These are phyloP conservation scores for Falco naumanni DNA, from an alignment of 2,797 vertebrate genomes.

Conservation along the genomic window DNA sequence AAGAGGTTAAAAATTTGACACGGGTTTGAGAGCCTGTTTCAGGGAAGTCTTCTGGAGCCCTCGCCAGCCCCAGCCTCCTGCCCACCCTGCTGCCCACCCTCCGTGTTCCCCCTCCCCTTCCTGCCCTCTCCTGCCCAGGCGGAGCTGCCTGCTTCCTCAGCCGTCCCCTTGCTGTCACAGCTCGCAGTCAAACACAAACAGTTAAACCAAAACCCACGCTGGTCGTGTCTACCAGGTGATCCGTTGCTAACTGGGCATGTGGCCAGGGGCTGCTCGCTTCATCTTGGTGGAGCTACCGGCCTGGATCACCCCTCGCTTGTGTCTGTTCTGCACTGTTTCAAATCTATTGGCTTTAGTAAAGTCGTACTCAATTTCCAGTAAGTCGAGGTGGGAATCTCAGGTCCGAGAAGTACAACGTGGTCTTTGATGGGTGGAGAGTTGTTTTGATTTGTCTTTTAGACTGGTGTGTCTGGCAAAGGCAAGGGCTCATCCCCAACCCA, in stretches of 20 bases:
- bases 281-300: neutral
- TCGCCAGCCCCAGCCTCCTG: neutral
- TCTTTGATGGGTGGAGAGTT: neutral
- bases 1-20: neutral
- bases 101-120: neutral
- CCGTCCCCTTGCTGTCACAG: neutral
- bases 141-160: neutral
- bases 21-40: neutral
- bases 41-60: neutral
- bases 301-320: accelerated
- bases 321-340: neutral
- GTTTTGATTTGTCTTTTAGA: neutral
- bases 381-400: neutral
- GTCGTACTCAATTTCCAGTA: neutral
- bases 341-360: neutral
- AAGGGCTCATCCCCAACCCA: neutral
- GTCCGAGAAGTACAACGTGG: neutral
- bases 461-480: neutral
- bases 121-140: neutral
- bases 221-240: accelerated
- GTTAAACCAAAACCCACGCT: accelerated
- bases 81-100: neutral
- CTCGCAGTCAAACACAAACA: accelerated
- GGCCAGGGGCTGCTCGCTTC: neutral
- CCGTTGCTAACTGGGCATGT: accelerated